Conservation (phyloP, 2,888 invertebrate genomes). For the Aphrophora alni region DNA sequence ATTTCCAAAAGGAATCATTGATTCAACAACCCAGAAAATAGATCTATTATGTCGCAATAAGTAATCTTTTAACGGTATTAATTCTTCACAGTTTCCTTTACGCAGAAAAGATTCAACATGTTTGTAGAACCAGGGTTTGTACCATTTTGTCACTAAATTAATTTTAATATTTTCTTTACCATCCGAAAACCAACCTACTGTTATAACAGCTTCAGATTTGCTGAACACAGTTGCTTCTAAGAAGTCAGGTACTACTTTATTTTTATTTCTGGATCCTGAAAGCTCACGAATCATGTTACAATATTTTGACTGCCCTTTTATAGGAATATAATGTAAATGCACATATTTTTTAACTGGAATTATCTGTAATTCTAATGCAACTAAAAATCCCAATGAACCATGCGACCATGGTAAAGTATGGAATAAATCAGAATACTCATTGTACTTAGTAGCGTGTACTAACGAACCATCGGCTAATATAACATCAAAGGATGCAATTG, state of each 20-base stretch:
- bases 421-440: slow-evolving; percentile 66
- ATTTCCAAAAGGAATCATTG: slow-evolving; percentile 75
- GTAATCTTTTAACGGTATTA: slow-evolving; percentile 70
- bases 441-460: slow-evolving; percentile 63
- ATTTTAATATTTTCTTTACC: slow-evolving; percentile 61
- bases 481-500: slow-evolving; percentile 69
- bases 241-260: slow-evolving; percentile 64
- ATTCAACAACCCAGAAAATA: slow-evolving; percentile 76
- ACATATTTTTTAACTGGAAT: slow-evolving; percentile 70
- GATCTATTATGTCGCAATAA: slow-evolving; percentile 69
- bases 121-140: slow-evolving; percentile 76
- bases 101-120: slow-evolving; percentile 66
- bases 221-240: slow-evolving; percentile 71
- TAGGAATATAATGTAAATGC: slow-evolving; percentile 68
- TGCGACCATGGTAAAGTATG: slow-evolving; percentile 70
- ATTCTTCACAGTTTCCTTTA: slow-evolving; percentile 62
- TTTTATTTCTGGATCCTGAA: slow-evolving; percentile 62
- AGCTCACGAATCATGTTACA: slow-evolving; percentile 66
- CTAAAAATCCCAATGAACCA: slow-evolving; percentile 70
- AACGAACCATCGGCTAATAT: slow-evolving; percentile 68
- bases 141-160: slow-evolving; percentile 68
- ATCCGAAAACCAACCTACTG: slow-evolving; percentile 70
- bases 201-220: slow-evolving; percentile 68
- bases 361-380: slow-evolving; percentile 67
- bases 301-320: slow-evolving; percentile 67